Percentiles rank a stretch among this genome's conserved stretches.
Conservation (phyloP, 2,113 vertebrate genomes). For the Toxostoma redivivum region DNA sequence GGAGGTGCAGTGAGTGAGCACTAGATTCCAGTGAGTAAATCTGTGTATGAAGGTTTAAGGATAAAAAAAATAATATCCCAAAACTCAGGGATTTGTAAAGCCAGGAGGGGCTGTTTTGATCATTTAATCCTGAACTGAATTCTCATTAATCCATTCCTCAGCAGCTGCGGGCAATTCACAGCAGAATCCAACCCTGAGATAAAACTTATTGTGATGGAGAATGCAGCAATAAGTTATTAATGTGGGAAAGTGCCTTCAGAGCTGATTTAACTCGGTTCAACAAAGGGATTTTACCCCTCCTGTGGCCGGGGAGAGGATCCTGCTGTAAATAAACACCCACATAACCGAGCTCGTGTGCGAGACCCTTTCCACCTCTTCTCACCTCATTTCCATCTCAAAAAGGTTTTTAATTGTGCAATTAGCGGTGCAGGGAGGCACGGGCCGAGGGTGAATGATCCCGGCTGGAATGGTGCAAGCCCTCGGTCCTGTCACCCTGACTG, state of each 20-base stretch:
- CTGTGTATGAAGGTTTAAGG: background rate
- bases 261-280: background rate
- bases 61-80: too few relatives aligned
- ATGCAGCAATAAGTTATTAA: background rate
- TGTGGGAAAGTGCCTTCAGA: background rate
- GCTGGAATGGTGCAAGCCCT: background rate
- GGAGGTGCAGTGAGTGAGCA: background rate
- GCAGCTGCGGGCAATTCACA: background rate
- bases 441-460: background rate
- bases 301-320: background rate
- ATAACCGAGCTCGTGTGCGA: accelerated
- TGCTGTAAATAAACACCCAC: background rate
- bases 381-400: background rate
- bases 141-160: background rate
- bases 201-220: background rate
- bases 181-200: background rate
- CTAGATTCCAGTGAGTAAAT: background rate
- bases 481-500: background rate
- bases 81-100: background rate
- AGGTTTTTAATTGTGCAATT: accelerated
- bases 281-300: background rate
- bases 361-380: too few relatives aligned
- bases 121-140: background rate
- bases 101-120: background rate
- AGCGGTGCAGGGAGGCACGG: background rate